Percentiles rank a stretch among this genome's conserved stretches.
phyloP scores from a whole-genome alignment of 2,888 invertebrate genomes.

The Neuroscelio doddi region DNA sequence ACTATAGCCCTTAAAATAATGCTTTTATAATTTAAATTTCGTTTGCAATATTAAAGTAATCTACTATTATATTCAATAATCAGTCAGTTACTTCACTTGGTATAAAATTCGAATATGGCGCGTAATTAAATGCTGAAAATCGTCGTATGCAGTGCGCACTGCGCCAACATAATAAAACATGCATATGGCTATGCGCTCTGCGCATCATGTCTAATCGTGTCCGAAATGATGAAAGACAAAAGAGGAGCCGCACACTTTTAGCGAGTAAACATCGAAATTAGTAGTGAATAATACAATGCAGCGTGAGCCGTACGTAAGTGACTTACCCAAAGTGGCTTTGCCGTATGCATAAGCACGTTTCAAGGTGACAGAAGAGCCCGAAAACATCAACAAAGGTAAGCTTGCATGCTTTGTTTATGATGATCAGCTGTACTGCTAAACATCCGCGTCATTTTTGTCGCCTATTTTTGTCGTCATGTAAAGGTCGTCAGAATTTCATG shows the following conservation, averaged over 20 bases:
- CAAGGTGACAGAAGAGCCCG: slow-evolving; percentile 33
- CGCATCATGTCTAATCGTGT: slow-evolving; percentile 32
- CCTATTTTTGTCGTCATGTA: slow-evolving; percentile 31
- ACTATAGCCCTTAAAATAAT: too few relatives aligned
- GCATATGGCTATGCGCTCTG: too few relatives aligned
- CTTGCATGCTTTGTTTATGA: slow-evolving; percentile 65
- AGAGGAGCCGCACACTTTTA: slow-evolving; percentile 55
- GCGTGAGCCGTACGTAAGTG: slow-evolving; percentile 58
- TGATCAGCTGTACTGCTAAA: slow-evolving; percentile 68
- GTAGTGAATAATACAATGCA: slow-evolving; percentile 53
- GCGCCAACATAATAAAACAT: too few relatives aligned
- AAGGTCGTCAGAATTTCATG: neutral
- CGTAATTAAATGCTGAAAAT: too few relatives aligned
- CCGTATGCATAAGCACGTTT: slow-evolving; percentile 51
- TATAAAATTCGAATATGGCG: too few relatives aligned
- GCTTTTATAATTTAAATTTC: too few relatives aligned
- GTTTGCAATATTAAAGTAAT: too few relatives aligned
- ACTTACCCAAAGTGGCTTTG: slow-evolving; percentile 47
- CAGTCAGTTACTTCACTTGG: too few relatives aligned
- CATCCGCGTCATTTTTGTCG: slow-evolving; percentile 53
- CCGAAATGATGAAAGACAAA: slow-evolving; percentile 30
- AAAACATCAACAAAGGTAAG: slow-evolving; percentile 62
- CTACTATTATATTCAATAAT: too few relatives aligned
- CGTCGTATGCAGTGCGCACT: too few relatives aligned
- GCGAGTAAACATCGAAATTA: slow-evolving; percentile 62